Evolutionary conservation across 2,797 vertebrate species (phyloP).

Genomic region (Echiichthys vipera): DNA sequence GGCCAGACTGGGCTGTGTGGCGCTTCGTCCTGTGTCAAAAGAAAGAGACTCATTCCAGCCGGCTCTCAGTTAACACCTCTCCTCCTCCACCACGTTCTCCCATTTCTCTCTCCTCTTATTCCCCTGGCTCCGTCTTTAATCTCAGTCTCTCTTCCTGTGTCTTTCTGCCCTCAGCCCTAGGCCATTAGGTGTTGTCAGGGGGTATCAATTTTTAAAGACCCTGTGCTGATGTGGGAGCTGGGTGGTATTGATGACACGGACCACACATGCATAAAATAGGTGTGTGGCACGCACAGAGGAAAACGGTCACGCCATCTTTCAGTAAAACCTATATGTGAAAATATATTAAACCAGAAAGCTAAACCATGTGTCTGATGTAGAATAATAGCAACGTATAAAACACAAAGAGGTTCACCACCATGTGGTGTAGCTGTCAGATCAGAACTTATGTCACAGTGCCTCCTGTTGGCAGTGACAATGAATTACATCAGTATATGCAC

Average conservation of each 20-base stretch:
- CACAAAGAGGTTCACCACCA: slow-evolving; percentile 26
- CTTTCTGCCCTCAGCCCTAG: slow-evolving; percentile 45
- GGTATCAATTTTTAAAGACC: slow-evolving; percentile 73
- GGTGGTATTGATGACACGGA: slow-evolving; percentile 26
- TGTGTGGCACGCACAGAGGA: slow-evolving; percentile 30
- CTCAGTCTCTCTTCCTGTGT: slow-evolving; percentile 24
- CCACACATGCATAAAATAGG: slow-evolving; percentile 50
- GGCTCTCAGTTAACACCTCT: slow-evolving; percentile 8
- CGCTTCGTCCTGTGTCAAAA: slow-evolving; percentile 30
- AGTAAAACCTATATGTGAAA: not conserved
- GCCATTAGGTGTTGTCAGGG: slow-evolving; percentile 71
- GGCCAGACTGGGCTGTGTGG: slow-evolving; percentile 10
- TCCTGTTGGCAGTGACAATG: slow-evolving; percentile 27
- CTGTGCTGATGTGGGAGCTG: slow-evolving; percentile 36
- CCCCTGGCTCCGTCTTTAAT: slow-evolving; percentile 40
- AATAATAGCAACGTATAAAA: slow-evolving; percentile 41
- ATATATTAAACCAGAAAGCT: slow-evolving; percentile 14
- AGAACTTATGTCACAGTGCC: slow-evolving; percentile 60
- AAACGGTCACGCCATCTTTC: slow-evolving; percentile 8
- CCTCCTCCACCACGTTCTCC: not conserved
- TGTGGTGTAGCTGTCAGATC: not conserved
- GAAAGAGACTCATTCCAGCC: slow-evolving; percentile 35
- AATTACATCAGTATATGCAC: not conserved
- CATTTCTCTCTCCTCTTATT: slow-evolving; percentile 5
- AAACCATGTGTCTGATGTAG: slow-evolving; percentile 39